A percentile compares a stretch with the other conserved stretches of the same genome.
Conservation (phyloP, 1,140 invertebrate genomes). For the Lepeophtheirus salmonis region DNA sequence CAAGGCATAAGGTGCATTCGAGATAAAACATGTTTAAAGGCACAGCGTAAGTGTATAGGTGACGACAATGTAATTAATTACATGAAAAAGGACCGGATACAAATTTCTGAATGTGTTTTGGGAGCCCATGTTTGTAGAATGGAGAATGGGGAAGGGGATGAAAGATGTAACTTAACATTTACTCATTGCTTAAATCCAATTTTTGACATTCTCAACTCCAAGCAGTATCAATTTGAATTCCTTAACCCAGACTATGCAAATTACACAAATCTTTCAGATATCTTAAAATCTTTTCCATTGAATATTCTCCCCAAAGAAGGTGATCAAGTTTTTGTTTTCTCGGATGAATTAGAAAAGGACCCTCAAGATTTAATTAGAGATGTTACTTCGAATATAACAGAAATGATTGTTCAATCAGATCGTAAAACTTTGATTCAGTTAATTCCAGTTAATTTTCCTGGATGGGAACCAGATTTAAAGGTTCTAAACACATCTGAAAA, state of each 20-base stretch:
- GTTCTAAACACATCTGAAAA: not conserved
- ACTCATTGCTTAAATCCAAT: not conserved
- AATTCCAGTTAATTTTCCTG: not conserved
- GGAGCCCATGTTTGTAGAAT: not conserved
- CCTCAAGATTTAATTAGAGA: not conserved
- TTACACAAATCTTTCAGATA: not conserved
- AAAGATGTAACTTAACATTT: not conserved
- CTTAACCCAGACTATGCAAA: not conserved
- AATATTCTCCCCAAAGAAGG: not conserved
- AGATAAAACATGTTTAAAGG: not conserved
- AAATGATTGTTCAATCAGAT: not conserved
- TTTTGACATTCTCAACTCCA: not conserved
- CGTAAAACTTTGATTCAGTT: not conserved
- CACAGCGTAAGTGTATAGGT: not conserved
- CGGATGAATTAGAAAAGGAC: not conserved
- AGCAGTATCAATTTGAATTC: not conserved
- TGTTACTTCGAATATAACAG: not conserved
- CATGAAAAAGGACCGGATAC: not conserved
- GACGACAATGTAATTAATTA: not conserved
- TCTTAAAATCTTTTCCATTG: not conserved
- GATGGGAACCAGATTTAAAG: not conserved
- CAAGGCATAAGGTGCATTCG: not conserved
- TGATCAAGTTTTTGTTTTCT: not conserved
- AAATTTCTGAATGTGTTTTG: constrained; percentile 1
- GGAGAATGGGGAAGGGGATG: not conserved